A percentile compares a stretch with the other conserved stretches of the same genome.
Evolutionary conservation across 1,140 invertebrate species (phyloP).

Genomic region (Calliphora vicina): DNA sequence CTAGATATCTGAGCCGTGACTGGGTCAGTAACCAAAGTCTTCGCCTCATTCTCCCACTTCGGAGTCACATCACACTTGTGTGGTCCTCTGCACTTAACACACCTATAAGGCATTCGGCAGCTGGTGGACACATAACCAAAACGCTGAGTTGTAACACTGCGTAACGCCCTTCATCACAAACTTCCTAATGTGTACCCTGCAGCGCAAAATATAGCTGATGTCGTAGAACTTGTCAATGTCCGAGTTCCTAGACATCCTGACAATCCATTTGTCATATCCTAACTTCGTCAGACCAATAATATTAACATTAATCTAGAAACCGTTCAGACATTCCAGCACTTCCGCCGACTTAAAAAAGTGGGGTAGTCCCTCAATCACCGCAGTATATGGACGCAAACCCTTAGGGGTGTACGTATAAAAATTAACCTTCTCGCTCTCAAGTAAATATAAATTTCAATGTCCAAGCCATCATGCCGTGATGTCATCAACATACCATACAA

Average conservation of each 20-base stretch:
- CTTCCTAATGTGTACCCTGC: background rate
- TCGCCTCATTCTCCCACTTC: background rate
- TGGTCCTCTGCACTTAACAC: background rate
- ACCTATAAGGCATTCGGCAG: slow-evolving; percentile 14
- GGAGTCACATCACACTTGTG: slow-evolving; percentile 3
- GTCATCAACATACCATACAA: background rate
- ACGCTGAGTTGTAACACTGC: background rate
- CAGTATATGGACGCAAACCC: background rate
- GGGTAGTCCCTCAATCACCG: background rate
- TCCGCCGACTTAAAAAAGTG: background rate
- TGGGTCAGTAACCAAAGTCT: background rate
- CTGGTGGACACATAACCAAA: background rate
- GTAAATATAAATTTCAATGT: background rate
- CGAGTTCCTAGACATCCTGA: background rate
- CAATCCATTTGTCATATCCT: background rate
- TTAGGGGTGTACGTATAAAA: background rate
- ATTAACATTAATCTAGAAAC: background rate
- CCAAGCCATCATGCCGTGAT: background rate
- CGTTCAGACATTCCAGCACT: background rate
- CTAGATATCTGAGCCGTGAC: background rate
- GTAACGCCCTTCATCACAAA: background rate
- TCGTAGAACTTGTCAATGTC: background rate
- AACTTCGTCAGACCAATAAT: background rate
- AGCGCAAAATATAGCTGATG: background rate
- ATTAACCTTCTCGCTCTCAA: background rate